Evolutionary conservation across 2,113 vertebrate species (phyloP), one percentile per base, ranked within the genome.

Genomic region (Neomonachus schauinslandi): DNA sequence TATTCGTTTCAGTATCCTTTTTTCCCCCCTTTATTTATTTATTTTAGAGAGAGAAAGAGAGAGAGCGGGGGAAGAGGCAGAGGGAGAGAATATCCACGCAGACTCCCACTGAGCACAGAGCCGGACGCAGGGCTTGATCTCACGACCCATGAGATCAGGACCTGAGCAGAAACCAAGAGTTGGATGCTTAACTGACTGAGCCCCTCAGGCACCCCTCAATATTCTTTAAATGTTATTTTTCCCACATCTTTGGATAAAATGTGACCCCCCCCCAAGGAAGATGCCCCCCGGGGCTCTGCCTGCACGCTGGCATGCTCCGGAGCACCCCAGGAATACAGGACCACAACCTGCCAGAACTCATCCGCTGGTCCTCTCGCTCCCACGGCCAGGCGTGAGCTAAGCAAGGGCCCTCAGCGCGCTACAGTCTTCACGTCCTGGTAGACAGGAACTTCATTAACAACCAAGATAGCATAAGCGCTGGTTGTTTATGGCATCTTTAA

Each of bases 401-500:
- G 80, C 36, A 7, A 51, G 5, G 21, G 69, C 53, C 57, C 89
- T 33, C 79, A 31, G 94, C 13, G 8, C 0, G 0, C 22, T 39
- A 19, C 14, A 11, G 2, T 42, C 42, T 11, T 71, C 26, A 3
- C 5, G n/a, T 61, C 69, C 85, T 51, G 57, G 31, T 57, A 83
- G 21, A 26, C 90, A 55, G 4, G 19, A 72, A 36, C 81, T 97
- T 97, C 98, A 88, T 96, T 97, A 96, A 91, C 89, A 71, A 97
- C 46, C 49, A 93, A 95, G 93, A 87, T 89, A 83, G 72, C 93
- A 72, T 65, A 97, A 98, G 97, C 53, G 24, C 92, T 51, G 69
- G 97, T 49, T 42, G 93, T 97, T 98, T 98, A 94, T 7, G 97
- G 95, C 94, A 89, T 95, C 95, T 98, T 96, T 96, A 97, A 94